Conservation (phyloP, 1,140 invertebrate species). For the Subanguina moxae region DNA sequence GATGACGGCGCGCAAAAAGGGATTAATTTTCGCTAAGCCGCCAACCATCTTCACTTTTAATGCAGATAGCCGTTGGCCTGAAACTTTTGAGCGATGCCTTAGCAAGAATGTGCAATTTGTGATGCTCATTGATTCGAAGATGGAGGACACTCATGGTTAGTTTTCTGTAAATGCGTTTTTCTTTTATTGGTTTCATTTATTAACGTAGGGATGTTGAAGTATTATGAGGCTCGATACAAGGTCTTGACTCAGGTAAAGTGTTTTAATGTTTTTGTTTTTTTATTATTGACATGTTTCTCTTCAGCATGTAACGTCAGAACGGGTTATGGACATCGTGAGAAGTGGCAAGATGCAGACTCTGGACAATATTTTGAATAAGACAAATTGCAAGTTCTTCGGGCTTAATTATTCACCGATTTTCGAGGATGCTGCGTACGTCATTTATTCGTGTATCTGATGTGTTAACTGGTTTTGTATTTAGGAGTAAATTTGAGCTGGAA, state of each 20-base stretch:
- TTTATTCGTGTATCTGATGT: slow-evolving; percentile 3
- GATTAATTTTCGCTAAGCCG: slow-evolving; percentile 12
- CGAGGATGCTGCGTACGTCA: slow-evolving; percentile 28
- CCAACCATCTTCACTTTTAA: slow-evolving; percentile 6
- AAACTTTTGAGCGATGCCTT: slow-evolving; percentile 34
- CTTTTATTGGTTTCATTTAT: not conserved
- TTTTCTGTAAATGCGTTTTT: not conserved
- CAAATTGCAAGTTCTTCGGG: slow-evolving; percentile 42
- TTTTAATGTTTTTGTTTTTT: not conserved
- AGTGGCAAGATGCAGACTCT: slow-evolving; percentile 28
- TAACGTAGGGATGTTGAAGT: slow-evolving; percentile 23
- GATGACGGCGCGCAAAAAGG: slow-evolving; percentile 22
- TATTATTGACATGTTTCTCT: not conserved
- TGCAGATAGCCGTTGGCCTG: slow-evolving; percentile 17
- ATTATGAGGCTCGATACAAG: slow-evolving; percentile 33
- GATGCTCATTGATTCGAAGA: slow-evolving; percentile 25
- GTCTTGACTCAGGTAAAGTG: slow-evolving; percentile 14
- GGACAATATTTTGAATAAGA: slow-evolving; percentile 36
- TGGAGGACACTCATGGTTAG: slow-evolving; percentile 28
- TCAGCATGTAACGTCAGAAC: slow-evolving; percentile 34
- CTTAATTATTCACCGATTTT: slow-evolving; percentile 32
- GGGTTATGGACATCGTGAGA: slow-evolving; percentile 30
- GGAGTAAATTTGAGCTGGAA: slow-evolving; percentile 14
- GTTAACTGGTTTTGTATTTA: not conserved
- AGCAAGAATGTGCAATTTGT: slow-evolving; percentile 33